Base-by-base conservation (phyloP, 2,113 vertebrate genomes). In the Chauna torquata region DNA sequence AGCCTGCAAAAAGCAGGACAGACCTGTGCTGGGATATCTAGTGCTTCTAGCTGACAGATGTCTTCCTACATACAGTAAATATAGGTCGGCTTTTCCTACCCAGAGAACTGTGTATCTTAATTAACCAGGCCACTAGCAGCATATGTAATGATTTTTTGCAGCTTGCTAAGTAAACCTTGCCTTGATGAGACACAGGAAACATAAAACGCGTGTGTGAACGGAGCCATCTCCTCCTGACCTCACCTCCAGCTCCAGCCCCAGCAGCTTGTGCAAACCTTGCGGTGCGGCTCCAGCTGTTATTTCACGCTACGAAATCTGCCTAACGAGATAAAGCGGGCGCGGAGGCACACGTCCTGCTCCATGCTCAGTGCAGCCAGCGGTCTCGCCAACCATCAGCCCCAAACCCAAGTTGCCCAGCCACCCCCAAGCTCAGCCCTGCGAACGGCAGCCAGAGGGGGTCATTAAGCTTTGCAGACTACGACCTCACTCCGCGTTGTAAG, bases 121-220 rank as follows among this genome's bases (percentile, higher is more conserved):
- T 97, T 97, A 97, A 97, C 93, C 94, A 94, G 96, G 96, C 93
- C 96, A 94, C 96, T 79, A 91, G 97, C 95, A 95, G 96, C 95
- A 96, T 95, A 93, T 91, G 93, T 62, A 97, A 97, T 88, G 96
- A 86, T 96, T 96, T 90, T 76, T 85, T 87, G 86, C 85, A 62
- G 94, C 94, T 92, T 55, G 82, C 89, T 94, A 84, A 94, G 93
- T 64, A 92, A 97, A 94, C 95, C 94, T 52, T 27, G 54, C 75
- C 49, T n/a, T 25, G 84, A 74, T 78, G 14, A 92, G 91, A 47
- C 0, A 2, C 54, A 38, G 44, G 75, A 76, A 38, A 34, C 50
- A n/a, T 0, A 3, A 66, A 76, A 32, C 0, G 27, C 44, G 1
- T 1, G 40, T 6, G 72, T 9, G 12, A 12, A 32, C 40, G 75